Evolutionary conservation across 2,797 vertebrate species (phyloP), one percentile per base, ranked within the genome.

Genomic region (Xenentodon cancila): DNA sequence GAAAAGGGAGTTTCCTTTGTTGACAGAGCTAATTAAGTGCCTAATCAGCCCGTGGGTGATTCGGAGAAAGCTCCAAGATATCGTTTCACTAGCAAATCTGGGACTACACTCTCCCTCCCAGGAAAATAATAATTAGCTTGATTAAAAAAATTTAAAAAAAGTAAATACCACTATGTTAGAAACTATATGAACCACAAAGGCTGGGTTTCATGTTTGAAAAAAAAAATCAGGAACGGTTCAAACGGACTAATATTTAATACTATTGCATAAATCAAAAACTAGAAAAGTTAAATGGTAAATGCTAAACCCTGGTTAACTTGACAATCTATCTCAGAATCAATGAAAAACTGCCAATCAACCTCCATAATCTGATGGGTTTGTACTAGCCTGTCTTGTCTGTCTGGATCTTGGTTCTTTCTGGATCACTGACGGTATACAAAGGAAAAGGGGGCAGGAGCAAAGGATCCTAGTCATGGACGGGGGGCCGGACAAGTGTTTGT

Each of bases 371-470:
- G 82, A 79, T 82, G 77, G 59, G 80, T 67, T 20, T 63, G n/a
- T 55, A 51, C 75, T 64, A 46, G 27, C 77, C 55, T 71, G 79
- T 81, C 71, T 86, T 90, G 88, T 87, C 80, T 80, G 86, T 87
- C 87, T 90, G 80, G 74, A 92, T 92, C 90, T 93, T 89, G 82
- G 87, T 91, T 91, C 62, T 92, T 92, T 92, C 85, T 84, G 89
- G 89, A 90, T 92, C 87, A 82, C 68, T 87, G 84, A 84, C 73
- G 80, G 68, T 63, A 54, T 65, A 81, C 62, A 73, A 63, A 63
- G 45, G 66, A 21, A 81, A 76, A 30, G 50, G 54, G 47, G 47
- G 46, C 46, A 5, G 15, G 21, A 56, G 57, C 52, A 50, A 59
- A 66, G 58, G 53, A 68, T 68, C 54, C 25, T 16, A 55, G 40